Evolutionary conservation across 2,888 invertebrate genomes (phyloP).

Genomic region (Coelogynopora nodosa): DNA sequence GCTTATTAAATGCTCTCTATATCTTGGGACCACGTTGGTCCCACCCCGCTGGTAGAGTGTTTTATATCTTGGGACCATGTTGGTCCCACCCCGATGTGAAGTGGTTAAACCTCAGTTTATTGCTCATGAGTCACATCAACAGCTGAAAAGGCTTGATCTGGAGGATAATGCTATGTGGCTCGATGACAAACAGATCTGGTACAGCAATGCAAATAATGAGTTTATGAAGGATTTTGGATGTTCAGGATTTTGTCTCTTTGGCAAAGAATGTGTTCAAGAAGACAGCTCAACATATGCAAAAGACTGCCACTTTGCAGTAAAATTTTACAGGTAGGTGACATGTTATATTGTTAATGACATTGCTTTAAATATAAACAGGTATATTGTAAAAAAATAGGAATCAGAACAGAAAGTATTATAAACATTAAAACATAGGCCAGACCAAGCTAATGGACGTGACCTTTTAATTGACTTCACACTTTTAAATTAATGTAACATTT

Average conservation of each 20-base stretch:
- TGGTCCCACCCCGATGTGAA: too few species aligned
- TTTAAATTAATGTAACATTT: too few species aligned
- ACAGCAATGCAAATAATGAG: not conserved
- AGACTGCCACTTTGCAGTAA: not conserved
- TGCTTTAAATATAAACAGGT: not conserved
- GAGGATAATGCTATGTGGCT: not conserved
- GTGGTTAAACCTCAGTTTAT: not conserved
- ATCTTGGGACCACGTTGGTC: too few species aligned
- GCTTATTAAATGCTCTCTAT: too few species aligned
- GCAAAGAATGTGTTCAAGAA: not conserved
- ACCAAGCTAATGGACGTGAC: too few species aligned
- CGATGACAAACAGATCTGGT: not conserved
- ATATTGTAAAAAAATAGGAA: too few species aligned
- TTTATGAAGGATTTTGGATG: not conserved
- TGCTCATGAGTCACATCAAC: not conserved
- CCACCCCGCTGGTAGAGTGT: too few species aligned
- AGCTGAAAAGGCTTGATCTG: not conserved
- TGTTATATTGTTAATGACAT: not conserved
- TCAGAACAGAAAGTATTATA: too few species aligned
- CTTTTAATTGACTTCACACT: too few species aligned
- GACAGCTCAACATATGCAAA: not conserved
- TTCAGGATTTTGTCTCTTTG: not conserved
- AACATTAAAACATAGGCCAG: too few species aligned
- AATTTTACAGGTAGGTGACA: not conserved
- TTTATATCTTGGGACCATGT: too few species aligned